Percentiles rank a stretch among this genome's conserved stretches.
These are phyloP conservation scores for Laticauda colubrina DNA, from an alignment of 2,113 vertebrate genomes.

Conservation along the genomic window DNA sequence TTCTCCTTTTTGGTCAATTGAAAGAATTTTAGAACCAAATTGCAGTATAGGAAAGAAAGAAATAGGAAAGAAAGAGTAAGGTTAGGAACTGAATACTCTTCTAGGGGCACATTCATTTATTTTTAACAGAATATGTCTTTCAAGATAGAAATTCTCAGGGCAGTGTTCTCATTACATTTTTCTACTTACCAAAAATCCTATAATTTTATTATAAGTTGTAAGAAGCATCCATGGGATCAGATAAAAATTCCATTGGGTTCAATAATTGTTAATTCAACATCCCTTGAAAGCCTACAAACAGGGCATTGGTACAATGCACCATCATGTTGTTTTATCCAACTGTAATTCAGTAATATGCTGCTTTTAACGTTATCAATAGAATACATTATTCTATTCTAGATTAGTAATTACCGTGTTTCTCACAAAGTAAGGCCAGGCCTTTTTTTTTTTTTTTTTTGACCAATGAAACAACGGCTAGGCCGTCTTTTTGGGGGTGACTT, in stretches of 20 bases:
- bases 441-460: too few species aligned
- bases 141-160: neutral
- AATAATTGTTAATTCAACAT: neutral
- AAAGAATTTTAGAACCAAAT: neutral
- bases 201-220: neutral
- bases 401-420: neutral
- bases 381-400: neutral
- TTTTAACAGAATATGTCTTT: neutral
- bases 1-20: neutral
- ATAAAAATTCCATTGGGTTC: neutral
- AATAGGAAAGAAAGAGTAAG: neutral
- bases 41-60: neutral
- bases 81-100: neutral
- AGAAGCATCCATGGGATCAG: neutral
- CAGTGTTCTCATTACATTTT: neutral
- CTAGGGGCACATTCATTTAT: neutral
- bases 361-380: neutral
- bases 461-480: too few species aligned
- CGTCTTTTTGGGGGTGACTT: too few species aligned
- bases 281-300: neutral
- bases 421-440: too few species aligned
- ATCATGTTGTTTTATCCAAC: neutral
- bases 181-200: neutral
- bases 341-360: neutral
- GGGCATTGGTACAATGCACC: neutral